A percentile compares a stretch with the other conserved stretches of the same genome.
Conservation (phyloP, 2,113 vertebrate species). For the Semnornis frantzii region DNA sequence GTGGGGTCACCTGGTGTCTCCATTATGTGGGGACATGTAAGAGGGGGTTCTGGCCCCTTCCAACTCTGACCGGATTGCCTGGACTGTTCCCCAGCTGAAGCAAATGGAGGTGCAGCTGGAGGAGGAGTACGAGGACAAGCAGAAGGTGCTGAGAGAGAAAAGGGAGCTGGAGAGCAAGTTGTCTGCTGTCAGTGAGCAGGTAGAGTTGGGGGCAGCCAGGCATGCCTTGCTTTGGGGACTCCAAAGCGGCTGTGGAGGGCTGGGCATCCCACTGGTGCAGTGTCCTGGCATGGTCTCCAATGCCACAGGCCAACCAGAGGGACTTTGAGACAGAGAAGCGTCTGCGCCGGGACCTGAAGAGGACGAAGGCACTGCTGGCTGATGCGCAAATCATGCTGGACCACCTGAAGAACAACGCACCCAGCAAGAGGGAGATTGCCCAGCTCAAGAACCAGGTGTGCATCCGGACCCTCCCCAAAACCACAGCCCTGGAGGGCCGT, state of each 20-base stretch:
- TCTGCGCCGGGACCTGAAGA: slow-evolving; percentile 93
- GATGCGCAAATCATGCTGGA: slow-evolving; percentile 98
- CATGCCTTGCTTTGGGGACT: not conserved
- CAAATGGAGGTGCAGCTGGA: slow-evolving; percentile 97
- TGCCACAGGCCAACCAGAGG: slow-evolving; percentile 84
- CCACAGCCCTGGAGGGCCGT: not conserved
- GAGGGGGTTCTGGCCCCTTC: not conserved
- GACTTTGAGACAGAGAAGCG: slow-evolving; percentile 93
- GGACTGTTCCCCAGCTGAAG: slow-evolving; percentile 81
- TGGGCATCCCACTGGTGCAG: fast-evolving
- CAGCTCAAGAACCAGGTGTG: slow-evolving; percentile 96
- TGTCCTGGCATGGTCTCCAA: not conserved
- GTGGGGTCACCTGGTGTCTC: not conserved
- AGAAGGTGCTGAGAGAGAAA: slow-evolving; percentile 94
- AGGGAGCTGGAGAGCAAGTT: slow-evolving; percentile 92
- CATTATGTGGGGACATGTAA: fast-evolving
- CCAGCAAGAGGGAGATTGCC: slow-evolving; percentile 95
- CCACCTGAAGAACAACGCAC: slow-evolving; percentile 95
- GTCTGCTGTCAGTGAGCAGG: slow-evolving; percentile 86
- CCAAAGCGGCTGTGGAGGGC: fast-evolving
- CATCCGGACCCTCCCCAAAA: not conserved
- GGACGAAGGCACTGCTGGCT: slow-evolving; percentile 92
- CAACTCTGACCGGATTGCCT: fast-evolving
- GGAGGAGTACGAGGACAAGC: slow-evolving; percentile 95
- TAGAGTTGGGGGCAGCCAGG: slow-evolving; percentile 22